phyloP scores from a whole-genome alignment of 2,888 invertebrate genomes.

The Keiferia lycopersicella region DNA sequence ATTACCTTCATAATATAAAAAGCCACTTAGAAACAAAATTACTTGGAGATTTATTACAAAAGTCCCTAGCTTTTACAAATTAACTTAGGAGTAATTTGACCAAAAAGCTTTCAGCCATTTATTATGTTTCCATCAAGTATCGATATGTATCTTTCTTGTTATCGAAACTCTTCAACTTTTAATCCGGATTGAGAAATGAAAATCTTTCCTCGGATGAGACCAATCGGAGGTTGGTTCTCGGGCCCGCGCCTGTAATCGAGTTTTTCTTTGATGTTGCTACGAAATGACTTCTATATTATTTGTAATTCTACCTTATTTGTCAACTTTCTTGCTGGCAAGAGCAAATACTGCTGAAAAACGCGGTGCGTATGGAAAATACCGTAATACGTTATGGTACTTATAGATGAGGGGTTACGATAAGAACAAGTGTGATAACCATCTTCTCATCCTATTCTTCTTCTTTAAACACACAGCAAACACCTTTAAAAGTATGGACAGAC shows the following conservation, averaged over 20 bases:
- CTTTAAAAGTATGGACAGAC: no score
- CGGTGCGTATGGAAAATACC: no score
- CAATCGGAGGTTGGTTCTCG: neutral
- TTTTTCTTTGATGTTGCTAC: slow-evolving; percentile 1
- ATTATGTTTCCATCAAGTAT: slow-evolving; percentile 23
- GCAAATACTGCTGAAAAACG: no score
- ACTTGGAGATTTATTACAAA: neutral
- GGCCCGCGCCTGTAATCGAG: neutral
- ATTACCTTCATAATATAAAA: neutral
- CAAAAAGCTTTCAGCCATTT: slow-evolving; percentile 20
- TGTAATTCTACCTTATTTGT: no score
- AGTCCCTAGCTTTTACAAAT: neutral
- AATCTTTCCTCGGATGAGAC: slow-evolving; percentile 11
- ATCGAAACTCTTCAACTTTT: slow-evolving; percentile 29
- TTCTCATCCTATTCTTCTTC: no score
- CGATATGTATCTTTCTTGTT: slow-evolving; percentile 26
- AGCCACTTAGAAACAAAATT: neutral
- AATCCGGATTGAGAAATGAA: slow-evolving; percentile 28
- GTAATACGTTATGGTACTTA: no score
- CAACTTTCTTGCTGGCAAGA: no score
- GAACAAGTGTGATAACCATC: no score
- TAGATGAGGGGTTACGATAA: no score
- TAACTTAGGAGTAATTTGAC: neutral
- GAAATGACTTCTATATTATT: neutral
- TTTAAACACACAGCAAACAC: no score